Evolutionary conservation across 2,113 vertebrate genomes (phyloP).

Genomic region (Erythrolamprus reginae): DNA sequence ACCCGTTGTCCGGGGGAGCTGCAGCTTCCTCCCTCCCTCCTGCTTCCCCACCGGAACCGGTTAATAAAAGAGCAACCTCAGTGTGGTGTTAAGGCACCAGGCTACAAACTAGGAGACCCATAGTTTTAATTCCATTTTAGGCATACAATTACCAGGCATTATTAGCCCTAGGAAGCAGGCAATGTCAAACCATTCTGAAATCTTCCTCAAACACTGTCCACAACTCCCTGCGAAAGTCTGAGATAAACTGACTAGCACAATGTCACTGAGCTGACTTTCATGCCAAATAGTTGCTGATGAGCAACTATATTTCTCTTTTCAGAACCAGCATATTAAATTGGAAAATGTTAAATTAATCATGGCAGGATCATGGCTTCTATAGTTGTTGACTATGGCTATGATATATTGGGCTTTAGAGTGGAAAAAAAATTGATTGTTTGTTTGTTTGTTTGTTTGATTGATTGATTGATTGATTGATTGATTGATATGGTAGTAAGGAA

Average conservation of each 20-base stretch:
- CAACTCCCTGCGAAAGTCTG: no score
- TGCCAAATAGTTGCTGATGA: not conserved
- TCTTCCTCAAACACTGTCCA: not conserved
- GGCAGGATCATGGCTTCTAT: not conserved
- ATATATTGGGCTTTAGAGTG: not conserved
- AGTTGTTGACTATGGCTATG: not conserved
- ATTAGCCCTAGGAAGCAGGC: not conserved
- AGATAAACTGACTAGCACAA: no score
- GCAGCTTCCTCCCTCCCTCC: no score
- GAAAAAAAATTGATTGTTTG: not conserved
- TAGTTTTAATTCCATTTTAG: not conserved
- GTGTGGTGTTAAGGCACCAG: not conserved
- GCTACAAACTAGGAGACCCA: not conserved
- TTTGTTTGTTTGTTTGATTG: no score
- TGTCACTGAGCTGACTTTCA: not conserved
- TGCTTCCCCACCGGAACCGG: no score
- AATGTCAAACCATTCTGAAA: not conserved
- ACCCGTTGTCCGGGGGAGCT: no score
- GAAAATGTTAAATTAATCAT: not conserved
- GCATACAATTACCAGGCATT: not conserved
- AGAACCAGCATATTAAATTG: not conserved
- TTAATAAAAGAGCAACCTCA: not conserved
- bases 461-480: not conserved
- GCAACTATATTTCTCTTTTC: not conserved
- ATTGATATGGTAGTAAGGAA: not conserved